phyloP scores from a whole-genome alignment of 1,140 invertebrate species.

The Drosophila repletoides region DNA sequence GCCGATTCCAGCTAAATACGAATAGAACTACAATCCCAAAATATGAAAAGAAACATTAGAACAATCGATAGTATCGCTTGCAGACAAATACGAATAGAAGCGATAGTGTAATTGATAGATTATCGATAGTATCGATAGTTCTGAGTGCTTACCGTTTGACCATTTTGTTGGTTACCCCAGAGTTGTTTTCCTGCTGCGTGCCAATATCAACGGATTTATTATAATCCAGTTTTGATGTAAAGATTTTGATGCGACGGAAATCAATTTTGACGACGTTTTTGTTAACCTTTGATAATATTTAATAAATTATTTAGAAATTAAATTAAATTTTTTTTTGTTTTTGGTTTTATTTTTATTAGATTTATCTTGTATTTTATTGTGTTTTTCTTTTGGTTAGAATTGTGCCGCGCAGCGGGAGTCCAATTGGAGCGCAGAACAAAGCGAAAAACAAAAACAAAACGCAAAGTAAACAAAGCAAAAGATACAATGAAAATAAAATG shows the following conservation, averaged over 20 bases:
- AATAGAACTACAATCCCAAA: no score
- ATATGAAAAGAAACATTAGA: no score
- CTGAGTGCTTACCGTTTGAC: slow-evolving; percentile 77
- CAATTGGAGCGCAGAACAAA: slow-evolving; percentile 31
- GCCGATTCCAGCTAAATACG: no score
- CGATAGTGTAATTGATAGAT: no score
- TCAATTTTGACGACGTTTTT: slow-evolving; percentile 66
- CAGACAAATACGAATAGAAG: no score
- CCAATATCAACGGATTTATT: slow-evolving; percentile 82
- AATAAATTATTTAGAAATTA: slow-evolving; percentile 18
- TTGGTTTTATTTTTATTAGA: not conserved
- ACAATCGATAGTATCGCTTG: no score
- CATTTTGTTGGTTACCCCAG: slow-evolving; percentile 82
- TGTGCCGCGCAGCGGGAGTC: slow-evolving; percentile 16
- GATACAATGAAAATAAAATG: slow-evolving; percentile 14
- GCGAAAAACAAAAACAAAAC: slow-evolving; percentile 15
- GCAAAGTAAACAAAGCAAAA: slow-evolving; percentile 13
- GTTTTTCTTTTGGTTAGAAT: not conserved
- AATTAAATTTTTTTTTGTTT: not conserved
- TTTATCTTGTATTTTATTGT: not conserved
- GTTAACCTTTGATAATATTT: slow-evolving; percentile 50
- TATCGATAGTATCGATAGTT: not conserved
- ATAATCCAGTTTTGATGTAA: slow-evolving; percentile 82
- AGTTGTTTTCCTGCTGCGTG: slow-evolving; percentile 82
- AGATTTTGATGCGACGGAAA: slow-evolving; percentile 82